These are phyloP conservation scores for Anadara kagoshimensis DNA, from an alignment of 1,140 invertebrate genomes.

Conservation along the genomic window DNA sequence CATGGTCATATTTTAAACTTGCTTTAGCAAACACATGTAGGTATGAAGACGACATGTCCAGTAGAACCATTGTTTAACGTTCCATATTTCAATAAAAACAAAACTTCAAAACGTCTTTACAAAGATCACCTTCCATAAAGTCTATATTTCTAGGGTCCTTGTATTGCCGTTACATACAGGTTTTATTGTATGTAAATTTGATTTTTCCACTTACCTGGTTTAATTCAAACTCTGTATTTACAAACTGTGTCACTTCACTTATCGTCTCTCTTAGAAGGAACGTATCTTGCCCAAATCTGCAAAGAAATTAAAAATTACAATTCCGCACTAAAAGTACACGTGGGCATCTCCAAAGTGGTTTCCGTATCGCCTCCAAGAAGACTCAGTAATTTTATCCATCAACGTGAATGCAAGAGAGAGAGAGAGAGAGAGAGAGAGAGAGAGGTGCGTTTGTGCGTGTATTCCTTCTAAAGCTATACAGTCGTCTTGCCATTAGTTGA, in stretches of 20 bases:
- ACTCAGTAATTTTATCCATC: no score
- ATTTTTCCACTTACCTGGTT: slow-evolving; percentile 53
- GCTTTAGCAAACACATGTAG: neutral
- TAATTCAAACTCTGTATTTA: slow-evolving; percentile 65
- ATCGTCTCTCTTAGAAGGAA: slow-evolving; percentile 65
- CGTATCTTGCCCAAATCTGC: slow-evolving; percentile 62
- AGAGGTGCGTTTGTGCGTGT: no score
- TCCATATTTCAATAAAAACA: neutral
- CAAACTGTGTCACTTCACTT: slow-evolving; percentile 57
- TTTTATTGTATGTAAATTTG: neutral
- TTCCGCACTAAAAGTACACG: no score
- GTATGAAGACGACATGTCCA: neutral
- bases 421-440: no score
- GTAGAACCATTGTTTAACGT: neutral
- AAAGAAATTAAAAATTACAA: neutral
- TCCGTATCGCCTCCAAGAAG: no score
- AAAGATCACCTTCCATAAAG: neutral
- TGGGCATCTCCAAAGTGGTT: no score
- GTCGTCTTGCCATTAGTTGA: no score
- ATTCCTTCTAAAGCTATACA: no score
- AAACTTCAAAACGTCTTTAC: neutral
- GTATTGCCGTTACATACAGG: neutral
- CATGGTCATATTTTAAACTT: no score
- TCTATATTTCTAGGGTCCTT: neutral
- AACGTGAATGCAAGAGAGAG: no score